Conservation (phyloP, 2,113 vertebrate species). For the Meleagris gallopavo region DNA sequence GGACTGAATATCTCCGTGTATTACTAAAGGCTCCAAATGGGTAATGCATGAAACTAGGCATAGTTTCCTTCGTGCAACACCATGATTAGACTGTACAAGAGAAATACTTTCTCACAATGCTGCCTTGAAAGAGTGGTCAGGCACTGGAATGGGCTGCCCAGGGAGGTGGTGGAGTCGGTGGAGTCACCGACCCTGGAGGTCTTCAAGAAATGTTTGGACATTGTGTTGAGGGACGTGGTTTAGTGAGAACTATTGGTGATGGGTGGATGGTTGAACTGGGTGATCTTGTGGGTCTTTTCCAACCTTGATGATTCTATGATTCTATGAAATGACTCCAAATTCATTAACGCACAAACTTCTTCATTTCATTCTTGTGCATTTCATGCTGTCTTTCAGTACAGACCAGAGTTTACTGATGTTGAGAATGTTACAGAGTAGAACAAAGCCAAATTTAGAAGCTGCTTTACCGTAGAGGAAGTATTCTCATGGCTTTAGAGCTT, state of each 20-base stretch:
- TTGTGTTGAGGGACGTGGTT: too few species aligned
- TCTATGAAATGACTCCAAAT: background rate
- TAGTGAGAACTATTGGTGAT: too few species aligned
- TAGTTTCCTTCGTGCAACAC: background rate
- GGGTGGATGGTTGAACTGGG: too few species aligned
- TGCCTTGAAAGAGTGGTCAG: background rate
- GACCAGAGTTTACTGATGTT: background rate
- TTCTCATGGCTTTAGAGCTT: background rate
- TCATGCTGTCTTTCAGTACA: background rate
- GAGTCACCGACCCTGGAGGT: too few species aligned
- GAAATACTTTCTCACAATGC: background rate
- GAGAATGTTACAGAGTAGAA: background rate
- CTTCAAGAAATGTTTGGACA: too few species aligned
- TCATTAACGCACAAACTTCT: background rate
- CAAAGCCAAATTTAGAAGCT: background rate
- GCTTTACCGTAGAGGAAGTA: background rate
- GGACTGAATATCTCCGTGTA: background rate
- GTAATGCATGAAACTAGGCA: background rate
- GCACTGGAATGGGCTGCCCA: too few species aligned
- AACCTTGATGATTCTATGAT: too few species aligned
- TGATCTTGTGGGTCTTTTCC: too few species aligned
- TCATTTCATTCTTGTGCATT: background rate
- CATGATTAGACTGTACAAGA: background rate
- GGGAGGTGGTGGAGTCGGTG: too few species aligned
- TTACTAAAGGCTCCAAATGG: background rate